phyloP scores from a whole-genome alignment of 2,113 vertebrate genomes.

The Atherinomorus stipes region DNA sequence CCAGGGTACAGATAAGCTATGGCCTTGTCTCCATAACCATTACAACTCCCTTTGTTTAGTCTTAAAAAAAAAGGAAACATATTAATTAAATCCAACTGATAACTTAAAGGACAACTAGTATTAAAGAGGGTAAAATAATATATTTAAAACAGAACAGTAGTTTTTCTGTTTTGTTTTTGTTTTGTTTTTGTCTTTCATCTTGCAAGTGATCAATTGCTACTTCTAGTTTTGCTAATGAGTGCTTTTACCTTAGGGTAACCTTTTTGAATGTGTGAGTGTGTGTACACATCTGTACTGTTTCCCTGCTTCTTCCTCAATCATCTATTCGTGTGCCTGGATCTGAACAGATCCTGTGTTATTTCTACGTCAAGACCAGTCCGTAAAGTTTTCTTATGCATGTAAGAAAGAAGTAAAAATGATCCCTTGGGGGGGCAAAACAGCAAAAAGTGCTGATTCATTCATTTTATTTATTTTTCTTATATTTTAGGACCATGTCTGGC shows the following conservation, averaged over 20 bases:
- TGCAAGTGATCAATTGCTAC: conserved; percentile 84
- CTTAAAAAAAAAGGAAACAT: conserved; percentile 80
- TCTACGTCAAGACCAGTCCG: conserved; percentile 37
- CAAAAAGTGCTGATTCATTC: conserved; percentile 7
- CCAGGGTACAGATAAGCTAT: conserved; percentile 99
- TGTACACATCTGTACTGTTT: conserved; percentile 36
- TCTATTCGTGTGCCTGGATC: conserved; percentile 66
- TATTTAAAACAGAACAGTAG: conserved; percentile 81
- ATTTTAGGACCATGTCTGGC: conserved; percentile 37
- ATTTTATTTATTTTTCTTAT: not conserved
- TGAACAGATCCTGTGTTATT: conserved; percentile 54
- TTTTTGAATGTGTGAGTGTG: conserved; percentile 20
- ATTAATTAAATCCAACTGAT: conserved; percentile 69
- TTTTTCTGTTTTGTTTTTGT: conserved; percentile 23
- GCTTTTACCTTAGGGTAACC: conserved; percentile 66
- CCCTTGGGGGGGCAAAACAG: conserved; percentile 14
- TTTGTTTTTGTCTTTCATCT: conserved; percentile 69
- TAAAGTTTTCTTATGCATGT: conserved; percentile 58
- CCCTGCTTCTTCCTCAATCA: conserved; percentile 42
- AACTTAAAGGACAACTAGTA: conserved; percentile 76
- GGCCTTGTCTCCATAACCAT: conserved; percentile 79
- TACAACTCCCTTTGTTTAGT: conserved; percentile 79
- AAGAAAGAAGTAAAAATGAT: conserved; percentile 49
- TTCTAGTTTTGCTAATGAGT: conserved; percentile 61
- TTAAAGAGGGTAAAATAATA: conserved; percentile 80